Percentiles rank a stretch among this genome's conserved stretches.
These are phyloP conservation scores for Nomada ruficornis DNA, from an alignment of 2,888 invertebrate genomes.

Conservation along the genomic window DNA sequence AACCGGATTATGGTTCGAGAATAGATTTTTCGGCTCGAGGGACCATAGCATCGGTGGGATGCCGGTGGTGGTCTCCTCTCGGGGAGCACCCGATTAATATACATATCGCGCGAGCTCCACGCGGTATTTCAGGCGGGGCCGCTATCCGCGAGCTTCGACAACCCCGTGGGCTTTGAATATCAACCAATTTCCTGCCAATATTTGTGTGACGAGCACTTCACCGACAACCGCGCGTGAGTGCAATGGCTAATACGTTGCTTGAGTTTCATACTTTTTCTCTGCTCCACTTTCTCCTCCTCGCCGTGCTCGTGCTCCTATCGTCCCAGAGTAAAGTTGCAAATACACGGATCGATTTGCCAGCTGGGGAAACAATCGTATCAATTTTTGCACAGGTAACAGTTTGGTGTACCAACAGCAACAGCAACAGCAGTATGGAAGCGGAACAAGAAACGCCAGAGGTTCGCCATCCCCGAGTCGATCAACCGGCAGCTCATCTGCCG, in stretches of 20 bases:
- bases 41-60: slow-evolving; percentile 53
- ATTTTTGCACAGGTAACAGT: slow-evolving; percentile 47
- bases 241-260: slow-evolving; percentile 77
- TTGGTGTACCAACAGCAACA: slow-evolving; percentile 68
- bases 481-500: slow-evolving; percentile 76
- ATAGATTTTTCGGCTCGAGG: slow-evolving; percentile 77
- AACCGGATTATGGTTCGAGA: slow-evolving; percentile 79
- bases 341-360: not conserved
- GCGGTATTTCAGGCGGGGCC: slow-evolving; percentile 70
- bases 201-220: slow-evolving; percentile 79
- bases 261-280: slow-evolving; percentile 41
- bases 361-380: not conserved
- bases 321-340: not conserved
- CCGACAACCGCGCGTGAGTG: slow-evolving; percentile 79
- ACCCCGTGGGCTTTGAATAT: slow-evolving; percentile 81
- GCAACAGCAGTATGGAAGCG: slow-evolving; percentile 72
- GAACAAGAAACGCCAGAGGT: slow-evolving; percentile 69
- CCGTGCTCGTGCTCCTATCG: not conserved
- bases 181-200: slow-evolving; percentile 82
- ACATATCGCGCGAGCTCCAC: slow-evolving; percentile 75
- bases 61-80: slow-evolving; percentile 49
- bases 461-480: slow-evolving; percentile 77
- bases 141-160: slow-evolving; percentile 67
- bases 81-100: slow-evolving; percentile 76
- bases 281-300: not conserved